Percentiles rank a stretch among this genome's conserved stretches.
Evolutionary conservation across 1,140 invertebrate genomes (phyloP).

Genomic region (Arion vulgaris): DNA sequence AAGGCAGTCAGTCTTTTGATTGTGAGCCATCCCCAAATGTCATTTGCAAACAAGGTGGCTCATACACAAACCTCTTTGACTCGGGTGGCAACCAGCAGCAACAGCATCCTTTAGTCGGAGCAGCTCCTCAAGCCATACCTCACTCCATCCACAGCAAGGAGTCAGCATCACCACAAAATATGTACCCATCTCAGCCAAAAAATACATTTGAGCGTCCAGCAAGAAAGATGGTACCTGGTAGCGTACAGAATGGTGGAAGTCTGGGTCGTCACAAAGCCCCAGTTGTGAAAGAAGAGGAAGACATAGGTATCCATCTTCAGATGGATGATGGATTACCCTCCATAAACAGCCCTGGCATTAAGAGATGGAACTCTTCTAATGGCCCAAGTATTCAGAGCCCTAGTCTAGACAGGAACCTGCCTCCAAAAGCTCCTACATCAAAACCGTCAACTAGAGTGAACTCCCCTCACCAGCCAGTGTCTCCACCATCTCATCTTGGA

Average conservation of each 20-base stretch:
- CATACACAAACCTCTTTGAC: constrained; percentile 92
- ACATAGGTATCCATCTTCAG: constrained; percentile 29
- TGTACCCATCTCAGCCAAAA: constrained; percentile 34
- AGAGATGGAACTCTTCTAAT: constrained; percentile 34
- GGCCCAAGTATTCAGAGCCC: not conserved
- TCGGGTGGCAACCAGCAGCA: constrained; percentile 48
- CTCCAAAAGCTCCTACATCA: constrained; percentile 11
- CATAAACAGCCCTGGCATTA: constrained; percentile 56
- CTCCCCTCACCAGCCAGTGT: constrained; percentile 21
- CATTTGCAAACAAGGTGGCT: constrained; percentile 82
- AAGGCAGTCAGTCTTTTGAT: constrained; percentile 79
- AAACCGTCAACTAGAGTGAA: constrained; percentile 10
- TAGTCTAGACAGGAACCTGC: constrained; percentile 10
- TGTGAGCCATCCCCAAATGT: constrained; percentile 91
- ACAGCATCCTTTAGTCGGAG: constrained; percentile 47
- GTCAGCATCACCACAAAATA: constrained; percentile 34
- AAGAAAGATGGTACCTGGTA: not conserved
- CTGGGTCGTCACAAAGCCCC: constrained; percentile 46
- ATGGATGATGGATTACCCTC: constrained; percentile 32
- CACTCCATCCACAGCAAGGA: constrained; percentile 38
- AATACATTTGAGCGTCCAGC: constrained; percentile 35
- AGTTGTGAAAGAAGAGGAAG: constrained; percentile 58
- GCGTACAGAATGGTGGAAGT: constrained; percentile 32
- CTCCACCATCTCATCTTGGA: not conserved
- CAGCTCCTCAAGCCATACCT: constrained; percentile 46